Evolutionary conservation across 2,888 invertebrate species (phyloP).

Genomic region (Criorhina ranunculi): DNA sequence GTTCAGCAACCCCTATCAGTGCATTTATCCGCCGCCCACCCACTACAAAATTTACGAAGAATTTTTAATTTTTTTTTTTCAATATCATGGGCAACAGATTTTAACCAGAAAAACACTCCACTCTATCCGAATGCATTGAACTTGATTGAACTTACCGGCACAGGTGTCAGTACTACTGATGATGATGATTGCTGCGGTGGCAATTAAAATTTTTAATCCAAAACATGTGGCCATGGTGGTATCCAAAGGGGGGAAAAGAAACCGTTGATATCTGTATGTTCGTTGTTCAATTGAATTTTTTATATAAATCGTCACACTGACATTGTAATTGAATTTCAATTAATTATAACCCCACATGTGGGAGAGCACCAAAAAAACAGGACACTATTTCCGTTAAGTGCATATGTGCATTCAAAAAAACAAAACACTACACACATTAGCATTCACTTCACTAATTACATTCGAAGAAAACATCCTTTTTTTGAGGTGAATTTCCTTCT

Average conservation of each 20-base stretch:
- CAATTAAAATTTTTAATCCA: constrained; percentile 78
- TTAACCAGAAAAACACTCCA: constrained; percentile 38
- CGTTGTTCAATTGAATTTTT: constrained; percentile 14
- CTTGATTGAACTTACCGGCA: constrained; percentile 78
- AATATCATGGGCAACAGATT: constrained; percentile 61
- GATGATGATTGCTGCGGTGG: constrained; percentile 73
- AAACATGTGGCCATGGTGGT: constrained; percentile 71
- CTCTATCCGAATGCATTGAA: constrained; percentile 45
- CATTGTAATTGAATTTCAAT: constrained; percentile 63
- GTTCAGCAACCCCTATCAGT: constrained; percentile 53
- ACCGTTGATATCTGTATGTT: not conserved
- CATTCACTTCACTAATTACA: constrained; percentile 48
- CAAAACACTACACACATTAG: constrained; percentile 6
- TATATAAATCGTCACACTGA: constrained; percentile 58
- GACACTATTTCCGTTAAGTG: constrained; percentile 4
- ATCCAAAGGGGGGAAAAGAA: not conserved
- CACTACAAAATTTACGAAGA: constrained; percentile 47
- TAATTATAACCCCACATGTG: constrained; percentile 24
- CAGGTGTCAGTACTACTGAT: constrained; percentile 76
- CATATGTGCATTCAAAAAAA: constrained; percentile 18
- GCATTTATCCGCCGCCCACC: constrained; percentile 29
- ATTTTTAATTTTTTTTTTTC: constrained; percentile 36
- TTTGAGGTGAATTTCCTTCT: constrained; percentile 38
- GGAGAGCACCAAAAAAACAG: constrained; percentile 1
- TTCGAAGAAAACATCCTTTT: constrained; percentile 20